Evolutionary conservation across 2,797 vertebrate species (phyloP).

Genomic region (Vultur gryphus): DNA sequence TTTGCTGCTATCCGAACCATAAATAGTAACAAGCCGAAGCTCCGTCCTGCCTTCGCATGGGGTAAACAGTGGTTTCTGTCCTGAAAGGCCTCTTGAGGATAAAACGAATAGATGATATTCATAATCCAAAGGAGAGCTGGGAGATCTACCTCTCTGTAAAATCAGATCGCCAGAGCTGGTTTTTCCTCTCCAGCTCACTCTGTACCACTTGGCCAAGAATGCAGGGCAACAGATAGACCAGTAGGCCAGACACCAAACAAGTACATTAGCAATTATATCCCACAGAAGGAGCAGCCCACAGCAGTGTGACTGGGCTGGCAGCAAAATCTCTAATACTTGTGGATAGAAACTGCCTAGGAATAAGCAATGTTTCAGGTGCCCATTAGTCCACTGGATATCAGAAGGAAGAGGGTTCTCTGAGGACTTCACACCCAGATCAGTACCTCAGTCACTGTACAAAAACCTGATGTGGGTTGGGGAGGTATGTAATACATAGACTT

Average conservation of each 20-base stretch:
- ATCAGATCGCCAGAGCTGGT: conserved; percentile 16
- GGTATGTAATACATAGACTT: not conserved
- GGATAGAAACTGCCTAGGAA: not conserved
- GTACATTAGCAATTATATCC: not conserved
- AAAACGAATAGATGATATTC: not conserved
- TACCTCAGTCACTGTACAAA: not conserved
- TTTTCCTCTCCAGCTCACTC: conserved; percentile 22
- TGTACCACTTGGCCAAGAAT: not conserved
- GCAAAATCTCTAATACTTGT: not conserved
- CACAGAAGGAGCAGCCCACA: not conserved
- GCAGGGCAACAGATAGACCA: not conserved
- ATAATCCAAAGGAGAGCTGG: not conserved
- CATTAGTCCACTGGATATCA: not conserved
- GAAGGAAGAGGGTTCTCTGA: not conserved
- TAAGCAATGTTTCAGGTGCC: not conserved
- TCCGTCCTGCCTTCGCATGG: not conserved
- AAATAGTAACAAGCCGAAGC: not conserved
- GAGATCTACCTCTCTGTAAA: not conserved
- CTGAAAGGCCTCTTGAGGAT: conserved; percentile 24
- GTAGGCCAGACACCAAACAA: not conserved
- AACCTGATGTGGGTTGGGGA: not conserved
- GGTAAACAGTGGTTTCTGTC: not conserved
- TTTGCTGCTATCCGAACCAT: not conserved
- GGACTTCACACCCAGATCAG: not conserved
- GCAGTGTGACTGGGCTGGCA: not conserved